Evolutionary conservation across 2,113 vertebrate genomes (phyloP).

Genomic region (Cardinalis cardinalis): DNA sequence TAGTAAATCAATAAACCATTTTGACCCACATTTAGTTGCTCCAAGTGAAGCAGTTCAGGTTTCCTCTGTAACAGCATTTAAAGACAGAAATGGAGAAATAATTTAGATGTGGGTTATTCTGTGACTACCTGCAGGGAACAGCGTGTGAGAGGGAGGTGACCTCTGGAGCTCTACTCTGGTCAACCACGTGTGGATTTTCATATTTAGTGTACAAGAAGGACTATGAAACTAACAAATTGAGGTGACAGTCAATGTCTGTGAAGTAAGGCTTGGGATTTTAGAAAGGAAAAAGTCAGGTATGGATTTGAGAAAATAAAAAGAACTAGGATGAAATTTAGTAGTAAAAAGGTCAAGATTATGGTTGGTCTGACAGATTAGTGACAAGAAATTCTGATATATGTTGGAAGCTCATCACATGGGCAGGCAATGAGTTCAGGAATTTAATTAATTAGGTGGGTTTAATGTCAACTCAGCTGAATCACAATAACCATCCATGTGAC

Average conservation of each 20-base stretch:
- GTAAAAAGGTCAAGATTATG: not conserved
- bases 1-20: not conserved
- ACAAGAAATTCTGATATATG: not conserved
- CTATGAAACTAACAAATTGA: not conserved
- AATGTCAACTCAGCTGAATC: not conserved
- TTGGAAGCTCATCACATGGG: not conserved
- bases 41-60: not conserved
- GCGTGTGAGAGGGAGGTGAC: rapidly evolving
- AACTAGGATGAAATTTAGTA: not conserved
- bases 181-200: not conserved
- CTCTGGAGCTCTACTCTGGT: not conserved
- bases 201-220: not conserved
- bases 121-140: not conserved
- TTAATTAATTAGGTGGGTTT: not conserved
- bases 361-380: not conserved
- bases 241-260: not conserved
- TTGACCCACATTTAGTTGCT: not conserved
- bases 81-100: not conserved
- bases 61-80: not conserved
- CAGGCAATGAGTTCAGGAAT: not conserved
- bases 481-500: not conserved
- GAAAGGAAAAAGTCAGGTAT: not conserved
- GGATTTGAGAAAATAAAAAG: not conserved
- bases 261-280: not conserved
- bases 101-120: not conserved